phyloP scores from a whole-genome alignment of 1,140 invertebrate species.

The Megathymus violae region DNA sequence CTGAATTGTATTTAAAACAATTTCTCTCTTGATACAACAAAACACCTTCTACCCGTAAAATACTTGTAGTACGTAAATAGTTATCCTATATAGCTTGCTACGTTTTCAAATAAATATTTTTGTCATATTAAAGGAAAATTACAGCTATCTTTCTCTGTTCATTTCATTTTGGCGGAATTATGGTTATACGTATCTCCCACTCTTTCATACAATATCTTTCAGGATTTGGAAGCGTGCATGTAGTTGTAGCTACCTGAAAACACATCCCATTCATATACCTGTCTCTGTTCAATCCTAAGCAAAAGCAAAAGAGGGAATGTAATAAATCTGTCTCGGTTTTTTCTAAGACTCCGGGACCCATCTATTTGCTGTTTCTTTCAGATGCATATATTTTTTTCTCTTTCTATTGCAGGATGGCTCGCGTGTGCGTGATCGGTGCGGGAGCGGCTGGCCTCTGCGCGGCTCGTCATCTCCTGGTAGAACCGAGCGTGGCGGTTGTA shows the following conservation, averaged over 20 bases:
- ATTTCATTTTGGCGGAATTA: too few relatives aligned
- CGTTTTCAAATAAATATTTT: too few relatives aligned
- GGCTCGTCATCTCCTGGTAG: slow-evolving; percentile 85
- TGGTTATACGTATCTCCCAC: too few relatives aligned
- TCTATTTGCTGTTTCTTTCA: neutral
- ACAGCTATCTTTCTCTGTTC: too few relatives aligned
- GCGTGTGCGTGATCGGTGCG: slow-evolving; percentile 90
- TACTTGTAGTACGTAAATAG: too few relatives aligned
- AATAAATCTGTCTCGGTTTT: neutral
- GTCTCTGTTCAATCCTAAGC: neutral
- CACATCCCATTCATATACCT: neutral
- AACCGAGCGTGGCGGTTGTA: slow-evolving; percentile 86
- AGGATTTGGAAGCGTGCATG: too few relatives aligned
- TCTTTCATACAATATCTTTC: too few relatives aligned
- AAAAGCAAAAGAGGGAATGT: neutral
- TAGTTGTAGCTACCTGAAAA: neutral
- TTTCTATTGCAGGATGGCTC: slow-evolving; percentile 65
- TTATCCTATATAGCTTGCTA: too few relatives aligned
- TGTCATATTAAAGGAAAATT: too few relatives aligned
- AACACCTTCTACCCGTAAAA: too few relatives aligned
- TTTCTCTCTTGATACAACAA: too few relatives aligned
- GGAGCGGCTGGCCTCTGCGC: slow-evolving; percentile 91
- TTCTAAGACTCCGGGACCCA: neutral
- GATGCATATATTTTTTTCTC: neutral
- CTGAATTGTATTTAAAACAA: too few relatives aligned